Conservation (phyloP, 2,113 vertebrate species). For the Pardalotus punctatus region DNA sequence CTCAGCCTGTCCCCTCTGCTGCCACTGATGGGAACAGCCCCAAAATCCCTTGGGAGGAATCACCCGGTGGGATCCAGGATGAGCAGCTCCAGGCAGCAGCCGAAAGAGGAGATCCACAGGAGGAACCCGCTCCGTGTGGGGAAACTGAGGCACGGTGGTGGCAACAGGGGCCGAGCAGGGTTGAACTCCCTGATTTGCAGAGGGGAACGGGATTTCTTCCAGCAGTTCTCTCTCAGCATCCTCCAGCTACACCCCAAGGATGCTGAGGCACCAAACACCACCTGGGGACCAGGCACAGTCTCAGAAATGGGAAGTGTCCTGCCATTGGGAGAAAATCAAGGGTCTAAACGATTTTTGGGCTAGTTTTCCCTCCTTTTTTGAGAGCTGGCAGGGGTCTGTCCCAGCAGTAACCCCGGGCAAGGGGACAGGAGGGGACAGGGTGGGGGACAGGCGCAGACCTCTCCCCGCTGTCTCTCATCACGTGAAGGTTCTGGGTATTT, state of each 20-base stretch:
- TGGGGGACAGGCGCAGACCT: not conserved
- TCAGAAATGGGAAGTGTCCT: rapidly evolving
- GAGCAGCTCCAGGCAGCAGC: not conserved
- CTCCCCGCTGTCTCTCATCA: not conserved
- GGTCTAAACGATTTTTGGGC: rapidly evolving
- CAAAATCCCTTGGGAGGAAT: not conserved
- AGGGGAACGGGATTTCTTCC: rapidly evolving
- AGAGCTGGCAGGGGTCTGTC: not conserved
- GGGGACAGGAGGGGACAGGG: not conserved
- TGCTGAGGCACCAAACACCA: not conserved
- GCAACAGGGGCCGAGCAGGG: not conserved
- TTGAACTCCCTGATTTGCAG: not conserved
- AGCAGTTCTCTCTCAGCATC: not conserved
- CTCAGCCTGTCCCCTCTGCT: not conserved
- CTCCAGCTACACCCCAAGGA: rapidly evolving
- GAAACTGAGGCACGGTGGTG: not conserved
- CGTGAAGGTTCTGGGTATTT: not conserved
- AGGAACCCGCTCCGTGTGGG: rapidly evolving
- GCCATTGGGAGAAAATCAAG: not conserved
- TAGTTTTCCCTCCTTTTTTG: not conserved
- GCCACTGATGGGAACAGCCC: not conserved
- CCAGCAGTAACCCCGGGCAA: not conserved
- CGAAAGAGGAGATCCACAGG: not conserved
- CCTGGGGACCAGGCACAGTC: not conserved
- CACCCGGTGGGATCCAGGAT: not conserved